Evolutionary conservation across 2,113 vertebrate genomes (phyloP).

Genomic region (Cathartes aura): DNA sequence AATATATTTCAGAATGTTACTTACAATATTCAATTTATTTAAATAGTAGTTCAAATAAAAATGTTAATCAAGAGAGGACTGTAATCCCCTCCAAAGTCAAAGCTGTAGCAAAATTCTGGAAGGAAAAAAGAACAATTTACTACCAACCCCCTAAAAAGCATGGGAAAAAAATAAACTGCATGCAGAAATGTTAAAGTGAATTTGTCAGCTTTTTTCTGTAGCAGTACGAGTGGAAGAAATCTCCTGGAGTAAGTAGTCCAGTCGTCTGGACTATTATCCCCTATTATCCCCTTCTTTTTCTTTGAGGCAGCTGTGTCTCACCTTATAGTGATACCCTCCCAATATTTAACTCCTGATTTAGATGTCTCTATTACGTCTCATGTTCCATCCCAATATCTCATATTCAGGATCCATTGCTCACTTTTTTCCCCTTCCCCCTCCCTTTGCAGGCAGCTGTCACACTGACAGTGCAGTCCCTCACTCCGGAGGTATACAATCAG

Average conservation of each 20-base stretch:
- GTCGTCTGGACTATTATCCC: not conserved
- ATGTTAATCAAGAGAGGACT: not conserved
- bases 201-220: not conserved
- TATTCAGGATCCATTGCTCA: not conserved
- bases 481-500: not conserved
- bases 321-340: not conserved
- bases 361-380: not conserved
- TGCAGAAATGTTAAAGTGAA: not conserved
- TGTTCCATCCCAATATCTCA: not conserved
- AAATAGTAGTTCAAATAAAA: not conserved
- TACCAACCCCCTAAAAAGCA: accelerated
- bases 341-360: not conserved
- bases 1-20: not conserved
- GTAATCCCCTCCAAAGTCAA: not conserved
- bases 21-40: not conserved
- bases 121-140: not conserved
- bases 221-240: not conserved
- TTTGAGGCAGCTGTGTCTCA: not conserved
- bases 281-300: not conserved
- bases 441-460: not conserved
- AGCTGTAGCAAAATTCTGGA: not conserved
- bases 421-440: not conserved
- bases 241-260: not conserved
- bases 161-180: not conserved
- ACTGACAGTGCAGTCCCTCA: not conserved